Evolutionary conservation across 2,888 invertebrate species (phyloP).

Genomic region (Cyaniris semiargus): DNA sequence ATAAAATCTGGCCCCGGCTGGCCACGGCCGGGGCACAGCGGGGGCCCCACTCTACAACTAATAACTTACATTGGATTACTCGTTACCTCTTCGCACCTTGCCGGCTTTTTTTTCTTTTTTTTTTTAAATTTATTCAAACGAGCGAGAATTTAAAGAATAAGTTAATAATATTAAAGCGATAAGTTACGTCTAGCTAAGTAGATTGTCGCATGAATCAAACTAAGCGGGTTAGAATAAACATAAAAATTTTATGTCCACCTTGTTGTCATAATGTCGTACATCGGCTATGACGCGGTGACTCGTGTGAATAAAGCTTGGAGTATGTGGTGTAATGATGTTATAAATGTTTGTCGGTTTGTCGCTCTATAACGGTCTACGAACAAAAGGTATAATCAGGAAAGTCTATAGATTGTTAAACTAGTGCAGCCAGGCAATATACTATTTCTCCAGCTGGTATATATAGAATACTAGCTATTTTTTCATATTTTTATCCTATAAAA

Average conservation of each 20-base stretch:
- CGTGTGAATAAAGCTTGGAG: not conserved
- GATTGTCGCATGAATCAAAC: constrained; percentile 54
- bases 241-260: constrained; percentile 34
- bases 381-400: not conserved
- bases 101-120: constrained; percentile 52
- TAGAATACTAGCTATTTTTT: too few species aligned
- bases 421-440: not conserved
- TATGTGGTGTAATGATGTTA: not conserved
- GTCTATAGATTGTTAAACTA: not conserved
- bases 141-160: constrained; percentile 69
- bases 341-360: constrained; percentile 4
- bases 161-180: constrained; percentile 69
- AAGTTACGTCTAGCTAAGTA: constrained; percentile 69
- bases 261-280: constrained; percentile 19
- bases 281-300: not conserved
- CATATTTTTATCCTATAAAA: too few species aligned
- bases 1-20: constrained; percentile 62
- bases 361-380: not conserved
- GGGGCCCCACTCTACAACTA: constrained; percentile 64
- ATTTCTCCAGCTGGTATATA: too few species aligned
- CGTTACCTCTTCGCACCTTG: constrained; percentile 79
- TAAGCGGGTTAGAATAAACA: constrained; percentile 39
- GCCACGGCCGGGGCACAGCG: constrained; percentile 67
- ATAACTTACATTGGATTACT: constrained; percentile 79
- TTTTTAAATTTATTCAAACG: constrained; percentile 76